Percentiles rank a stretch among this genome's conserved stretches.
phyloP scores from a whole-genome alignment of 2,797 vertebrate species.

The Merluccius polli region DNA sequence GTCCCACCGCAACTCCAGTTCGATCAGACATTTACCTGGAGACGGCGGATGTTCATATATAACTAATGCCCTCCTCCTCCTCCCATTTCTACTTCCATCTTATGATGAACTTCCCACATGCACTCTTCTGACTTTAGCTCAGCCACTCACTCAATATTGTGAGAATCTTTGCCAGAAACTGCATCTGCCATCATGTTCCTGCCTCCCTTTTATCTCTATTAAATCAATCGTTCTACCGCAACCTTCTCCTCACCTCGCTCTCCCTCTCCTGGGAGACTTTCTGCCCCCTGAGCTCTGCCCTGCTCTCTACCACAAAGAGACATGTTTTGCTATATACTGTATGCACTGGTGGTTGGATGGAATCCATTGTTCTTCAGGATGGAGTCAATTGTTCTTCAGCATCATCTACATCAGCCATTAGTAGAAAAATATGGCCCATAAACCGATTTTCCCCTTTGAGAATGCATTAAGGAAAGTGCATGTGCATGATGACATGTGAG shows the following conservation, averaged over 20 bases:
- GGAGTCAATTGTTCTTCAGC: not conserved
- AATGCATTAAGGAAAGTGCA: not conserved
- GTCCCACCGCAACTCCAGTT: not conserved
- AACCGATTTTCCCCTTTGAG: not conserved
- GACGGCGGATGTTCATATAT: not conserved
- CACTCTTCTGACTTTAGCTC: not conserved
- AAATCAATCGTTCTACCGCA: too few relatives aligned
- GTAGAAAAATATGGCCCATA: not conserved
- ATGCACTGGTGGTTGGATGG: not conserved
- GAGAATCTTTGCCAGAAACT: not conserved
- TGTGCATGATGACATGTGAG: not conserved
- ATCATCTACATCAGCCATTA: not conserved
- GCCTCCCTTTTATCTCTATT: not conserved
- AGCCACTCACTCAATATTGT: not conserved
- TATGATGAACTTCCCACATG: too few relatives aligned
- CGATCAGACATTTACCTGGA: slow-evolving; percentile 1
- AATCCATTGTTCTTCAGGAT: not conserved
- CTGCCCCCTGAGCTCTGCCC: not conserved
- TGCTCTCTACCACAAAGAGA: not conserved
- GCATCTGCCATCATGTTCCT: not conserved
- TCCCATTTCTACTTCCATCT: too few relatives aligned
- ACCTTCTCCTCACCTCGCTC: too few relatives aligned
- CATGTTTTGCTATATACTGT: too few relatives aligned
- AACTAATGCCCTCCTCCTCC: not conserved
- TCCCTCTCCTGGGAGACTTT: not conserved